Evolutionary conservation across 2,113 vertebrate genomes (phyloP), one percentile per base, ranked within the genome.

Genomic region (Lethenteron camtschaticum): DNA sequence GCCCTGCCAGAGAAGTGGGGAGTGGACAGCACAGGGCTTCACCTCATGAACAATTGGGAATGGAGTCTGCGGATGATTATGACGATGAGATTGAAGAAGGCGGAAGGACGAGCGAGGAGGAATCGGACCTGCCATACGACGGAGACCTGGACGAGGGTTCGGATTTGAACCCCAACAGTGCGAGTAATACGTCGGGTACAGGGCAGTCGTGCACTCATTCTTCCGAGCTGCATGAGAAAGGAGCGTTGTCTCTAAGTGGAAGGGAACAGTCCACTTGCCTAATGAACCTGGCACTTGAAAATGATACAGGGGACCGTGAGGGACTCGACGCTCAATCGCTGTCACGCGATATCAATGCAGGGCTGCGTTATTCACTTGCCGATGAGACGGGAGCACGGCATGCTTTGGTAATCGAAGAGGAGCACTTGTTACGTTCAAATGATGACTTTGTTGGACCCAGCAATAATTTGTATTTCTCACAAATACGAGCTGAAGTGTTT

Each of bases 1-100:
- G 20, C 73, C 57, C 24, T 70, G 59, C 56, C 55, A 72, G 80
- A 80, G 10, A 78, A 80, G 7, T 69, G 71, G 0, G 74, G 77
- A 9, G 68, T 0, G 18, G 72, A 57, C 70, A 72, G 74, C 71
- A 72, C 75, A 4, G 11, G 9, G 8, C 69, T n/a, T 2, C 66
- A 9, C 0, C 69, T 72, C 66, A 70, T 13, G 6, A 56, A 8
- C 8, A 68, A 9, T 16, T 11, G 1, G 55, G 55, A 20, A 55
- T 56, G n/a, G 20, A 56, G 55, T 12, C 56, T 12, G 70, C 72
- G 69, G 75, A 57, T 55, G 70, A 71, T 8, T 73, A 74, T 73
- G 73, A 69, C 5, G n/a, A 12, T 1, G 74, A 74, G 24, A 78
- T 77, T 1, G 76, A 75, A 3, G 71, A 71, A 16, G 58, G 24